phyloP scores from a whole-genome alignment of 2,888 invertebrate genomes.

The Polyploca ridens region DNA sequence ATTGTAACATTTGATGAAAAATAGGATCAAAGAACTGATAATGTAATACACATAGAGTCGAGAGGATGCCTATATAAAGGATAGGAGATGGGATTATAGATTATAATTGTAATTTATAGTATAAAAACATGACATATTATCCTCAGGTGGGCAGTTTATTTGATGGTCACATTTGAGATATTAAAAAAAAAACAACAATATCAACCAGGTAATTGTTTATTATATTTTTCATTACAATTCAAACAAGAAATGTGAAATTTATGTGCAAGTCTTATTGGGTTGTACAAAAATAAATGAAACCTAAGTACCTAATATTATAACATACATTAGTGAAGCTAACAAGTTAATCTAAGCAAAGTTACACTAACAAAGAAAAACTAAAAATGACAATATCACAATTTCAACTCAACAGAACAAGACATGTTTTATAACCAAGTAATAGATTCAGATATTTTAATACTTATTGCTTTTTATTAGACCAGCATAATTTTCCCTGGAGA shows the following conservation, averaged over 20 bases:
- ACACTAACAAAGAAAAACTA: slow-evolving; percentile 67
- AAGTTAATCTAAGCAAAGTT: slow-evolving; percentile 63
- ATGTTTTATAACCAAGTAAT: slow-evolving; percentile 56
- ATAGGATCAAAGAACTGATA: no score
- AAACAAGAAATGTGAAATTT: slow-evolving; percentile 67
- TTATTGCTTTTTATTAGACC: slow-evolving; percentile 65
- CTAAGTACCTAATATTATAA: slow-evolving; percentile 63
- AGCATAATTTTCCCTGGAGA: slow-evolving; percentile 57
- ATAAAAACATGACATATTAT: no score
- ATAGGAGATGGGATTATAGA: no score
- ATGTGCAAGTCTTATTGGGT: slow-evolving; percentile 73
- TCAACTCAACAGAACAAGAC: slow-evolving; percentile 76
- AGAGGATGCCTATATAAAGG: no score
- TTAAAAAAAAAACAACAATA: slow-evolving; percentile 32
- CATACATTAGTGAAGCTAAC: slow-evolving; percentile 63
- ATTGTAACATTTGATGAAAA: no score
- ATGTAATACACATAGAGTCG: no score
- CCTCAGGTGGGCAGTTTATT: no score
- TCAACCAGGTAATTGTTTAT: slow-evolving; percentile 76
- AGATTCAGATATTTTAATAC: slow-evolving; percentile 66
- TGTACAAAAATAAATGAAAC: slow-evolving; percentile 81
- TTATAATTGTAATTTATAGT: no score
- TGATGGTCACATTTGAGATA: no score
- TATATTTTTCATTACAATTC: slow-evolving; percentile 72
- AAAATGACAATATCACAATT: slow-evolving; percentile 78